A percentile compares a stretch with the other conserved stretches of the same genome.
These are phyloP conservation scores for Steinernema feltiae DNA, from an alignment of 1,140 invertebrate genomes.

Conservation along the genomic window DNA sequence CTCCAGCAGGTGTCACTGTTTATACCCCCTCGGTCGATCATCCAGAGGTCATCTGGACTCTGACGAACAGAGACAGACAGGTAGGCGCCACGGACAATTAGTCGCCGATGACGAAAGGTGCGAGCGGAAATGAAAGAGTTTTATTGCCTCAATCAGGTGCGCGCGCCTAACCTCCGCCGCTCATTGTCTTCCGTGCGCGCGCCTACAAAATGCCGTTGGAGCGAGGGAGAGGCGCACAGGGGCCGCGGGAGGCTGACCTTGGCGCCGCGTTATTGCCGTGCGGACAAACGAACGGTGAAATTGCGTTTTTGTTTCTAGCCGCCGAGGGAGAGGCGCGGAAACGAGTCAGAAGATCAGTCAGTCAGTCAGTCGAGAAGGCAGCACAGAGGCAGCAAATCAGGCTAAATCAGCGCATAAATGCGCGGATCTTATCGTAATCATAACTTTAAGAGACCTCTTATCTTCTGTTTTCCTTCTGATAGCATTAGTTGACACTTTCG, in stretches of 20 bases:
- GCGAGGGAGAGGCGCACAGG: background rate
- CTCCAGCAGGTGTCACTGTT: slow-evolving; percentile 2
- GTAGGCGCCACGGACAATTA: background rate
- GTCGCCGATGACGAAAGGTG: background rate
- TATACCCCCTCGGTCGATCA: background rate
- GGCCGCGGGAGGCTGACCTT: background rate
- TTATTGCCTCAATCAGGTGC: slow-evolving; percentile 11
- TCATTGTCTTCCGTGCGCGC: background rate
- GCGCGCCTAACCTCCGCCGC: background rate
- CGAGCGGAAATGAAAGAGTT: slow-evolving; percentile 8
- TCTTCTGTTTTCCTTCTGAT: background rate
- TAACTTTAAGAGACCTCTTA: background rate
- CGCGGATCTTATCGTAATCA: background rate
- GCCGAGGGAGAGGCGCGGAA: background rate
- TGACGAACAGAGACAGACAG: background rate
- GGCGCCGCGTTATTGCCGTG: background rate
- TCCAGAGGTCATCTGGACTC: background rate
- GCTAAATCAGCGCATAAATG: background rate
- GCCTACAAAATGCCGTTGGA: slow-evolving; percentile 2
- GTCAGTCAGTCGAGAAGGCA: background rate
- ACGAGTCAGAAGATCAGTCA: background rate
- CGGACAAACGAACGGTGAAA: background rate
- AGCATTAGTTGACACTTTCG: background rate
- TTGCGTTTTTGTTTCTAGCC: background rate
- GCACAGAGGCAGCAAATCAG: background rate